Evolutionary conservation across 1,140 invertebrate genomes (phyloP), one percentile per base, ranked within the genome.

Genomic region (Drosophila sucinea): DNA sequence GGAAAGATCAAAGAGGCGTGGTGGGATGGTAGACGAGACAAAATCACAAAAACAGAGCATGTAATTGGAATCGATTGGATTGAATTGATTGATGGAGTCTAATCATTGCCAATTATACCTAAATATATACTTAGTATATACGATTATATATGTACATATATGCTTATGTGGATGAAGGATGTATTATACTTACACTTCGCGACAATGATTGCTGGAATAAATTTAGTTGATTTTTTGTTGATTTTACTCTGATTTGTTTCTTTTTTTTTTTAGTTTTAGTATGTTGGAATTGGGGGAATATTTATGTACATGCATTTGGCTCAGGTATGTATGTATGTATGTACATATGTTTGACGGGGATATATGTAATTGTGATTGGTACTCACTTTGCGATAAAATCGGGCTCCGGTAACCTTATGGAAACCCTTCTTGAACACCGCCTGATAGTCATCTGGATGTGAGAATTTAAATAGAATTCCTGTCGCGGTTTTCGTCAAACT

Each of bases 391-490:
- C 95, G 95, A 92, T 96, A 96, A 87, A 96, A 96, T 61, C 95
- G 93, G 6, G 95, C 95, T 10, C 95, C 95, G 60, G 95, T 96
- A 54, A 96, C 96, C 93, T 96, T 96, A 91, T 97, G 96, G 92
- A 97, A 97, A 10, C 96, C 96, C 90, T 97, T 97, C 91, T 96
- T 96, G 93, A 95, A 96, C 40, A 97, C 96, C 90, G 95, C 95
- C 92, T 96, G 95, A 92, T 95, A 97, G 91, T 97, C 96, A 68
- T 97, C 96, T 78, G 96, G 95, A 91, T 96, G 95, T 74, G 96
- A 96, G 92, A 97, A 97, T 92, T 96, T 97, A 94, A 97, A 97
- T 55, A 97, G 93, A 79, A 97, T 96, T n/a, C 96, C 96, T 55
- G 96, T 97, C 64, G 96, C 96, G 1, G 96, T 97, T 93, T 96